phyloP scores from a whole-genome alignment of 2,888 invertebrate genomes.

The Branchellion lobata region DNA sequence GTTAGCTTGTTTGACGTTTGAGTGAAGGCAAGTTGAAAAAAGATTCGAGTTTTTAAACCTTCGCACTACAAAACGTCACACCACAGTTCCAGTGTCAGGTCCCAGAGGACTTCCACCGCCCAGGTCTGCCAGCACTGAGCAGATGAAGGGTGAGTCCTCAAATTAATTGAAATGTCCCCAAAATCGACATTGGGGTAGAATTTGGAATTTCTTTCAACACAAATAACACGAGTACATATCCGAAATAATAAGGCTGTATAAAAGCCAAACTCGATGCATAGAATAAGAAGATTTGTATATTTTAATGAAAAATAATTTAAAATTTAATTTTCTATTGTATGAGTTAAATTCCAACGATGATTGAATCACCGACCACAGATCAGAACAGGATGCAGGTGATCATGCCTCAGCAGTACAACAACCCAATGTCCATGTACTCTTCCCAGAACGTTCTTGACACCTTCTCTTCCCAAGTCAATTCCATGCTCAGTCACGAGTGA shows the following conservation, averaged over 20 bases:
- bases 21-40: background rate
- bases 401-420: slow-evolving; percentile 53
- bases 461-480: slow-evolving; percentile 50
- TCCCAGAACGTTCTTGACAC: slow-evolving; percentile 52
- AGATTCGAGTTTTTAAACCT: background rate
- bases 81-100: slow-evolving; percentile 49
- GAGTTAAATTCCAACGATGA: too few species aligned
- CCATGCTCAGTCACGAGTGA: slow-evolving; percentile 6
- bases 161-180: too few species aligned
- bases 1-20: slow-evolving; percentile 9
- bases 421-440: slow-evolving; percentile 51
- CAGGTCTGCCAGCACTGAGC: slow-evolving; percentile 48
- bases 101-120: slow-evolving; percentile 50
- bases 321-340: too few species aligned
- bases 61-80: background rate
- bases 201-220: too few species aligned
- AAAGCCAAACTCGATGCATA: too few species aligned
- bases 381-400: slow-evolving; percentile 50
- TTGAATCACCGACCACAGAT: too few species aligned
- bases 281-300: too few species aligned
- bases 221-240: too few species aligned
- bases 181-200: too few species aligned
- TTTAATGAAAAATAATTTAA: too few species aligned
- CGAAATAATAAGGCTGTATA: too few species aligned
- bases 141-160: slow-evolving; percentile 45